phyloP scores from a whole-genome alignment of 2,888 invertebrate species.

The Drosophila meridionalis region DNA sequence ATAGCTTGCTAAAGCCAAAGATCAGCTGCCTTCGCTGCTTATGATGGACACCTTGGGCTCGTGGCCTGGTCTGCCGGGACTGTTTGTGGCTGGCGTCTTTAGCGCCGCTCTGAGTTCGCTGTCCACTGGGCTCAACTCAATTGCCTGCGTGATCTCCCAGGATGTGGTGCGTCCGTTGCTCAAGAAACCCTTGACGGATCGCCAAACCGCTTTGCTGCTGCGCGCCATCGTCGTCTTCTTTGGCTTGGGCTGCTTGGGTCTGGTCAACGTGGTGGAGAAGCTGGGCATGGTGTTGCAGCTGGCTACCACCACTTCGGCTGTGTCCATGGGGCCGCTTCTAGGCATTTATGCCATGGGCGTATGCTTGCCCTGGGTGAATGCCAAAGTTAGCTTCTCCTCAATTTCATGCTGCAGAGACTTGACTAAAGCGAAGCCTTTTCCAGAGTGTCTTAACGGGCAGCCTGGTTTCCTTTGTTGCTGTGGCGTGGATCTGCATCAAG shows the following conservation, averaged over 20 bases:
- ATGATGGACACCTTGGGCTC: conserved; percentile 93
- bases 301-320: conserved; percentile 88
- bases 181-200: conserved; percentile 86
- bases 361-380: conserved; percentile 88
- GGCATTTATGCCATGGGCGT: conserved; percentile 90
- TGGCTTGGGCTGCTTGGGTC: conserved; percentile 88
- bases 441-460: conserved; percentile 91
- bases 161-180: conserved; percentile 90
- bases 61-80: conserved; percentile 92
- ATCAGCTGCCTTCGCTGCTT: conserved; percentile 92
- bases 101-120: conserved; percentile 94
- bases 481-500: conserved; percentile 89
- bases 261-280: conserved; percentile 89
- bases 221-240: conserved; percentile 89
- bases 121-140: conserved; percentile 92
- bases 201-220: conserved; percentile 87
- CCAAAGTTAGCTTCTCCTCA: conserved; percentile 85
- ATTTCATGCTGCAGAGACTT: neutral
- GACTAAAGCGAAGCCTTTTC: neutral
- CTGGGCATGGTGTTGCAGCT: conserved; percentile 89
- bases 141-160: conserved; percentile 92
- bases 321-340: conserved; percentile 89
- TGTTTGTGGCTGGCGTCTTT: conserved; percentile 95
- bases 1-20: conserved; percentile 90
- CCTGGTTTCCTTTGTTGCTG: conserved; percentile 87